Evolutionary conservation across 1,140 invertebrate genomes (phyloP).

Genomic region (Nasonia giraulti): DNA sequence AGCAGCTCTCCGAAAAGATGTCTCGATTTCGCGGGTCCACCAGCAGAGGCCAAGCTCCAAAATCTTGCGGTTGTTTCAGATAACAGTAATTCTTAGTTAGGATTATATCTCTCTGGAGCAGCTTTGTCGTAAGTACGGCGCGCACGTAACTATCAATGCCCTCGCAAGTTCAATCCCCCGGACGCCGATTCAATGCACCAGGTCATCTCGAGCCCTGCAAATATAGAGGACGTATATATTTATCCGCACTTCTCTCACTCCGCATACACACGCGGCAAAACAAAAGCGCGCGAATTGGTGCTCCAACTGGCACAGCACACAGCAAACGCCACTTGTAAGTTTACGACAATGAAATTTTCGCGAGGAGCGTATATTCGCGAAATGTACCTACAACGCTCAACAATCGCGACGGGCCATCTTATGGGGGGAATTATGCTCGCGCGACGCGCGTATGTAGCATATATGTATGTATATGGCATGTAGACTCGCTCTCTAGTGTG

Average conservation of each 20-base stretch:
- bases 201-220: neutral
- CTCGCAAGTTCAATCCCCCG: neutral
- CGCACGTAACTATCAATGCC: neutral
- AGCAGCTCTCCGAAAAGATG: neutral
- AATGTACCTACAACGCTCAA: neutral
- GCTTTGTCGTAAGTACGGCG: neutral
- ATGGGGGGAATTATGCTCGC: neutral
- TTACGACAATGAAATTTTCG: neutral
- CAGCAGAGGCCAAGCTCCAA: neutral
- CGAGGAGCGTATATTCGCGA: neutral
- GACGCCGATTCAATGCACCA: neutral
- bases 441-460: neutral
- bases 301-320: too few relatives aligned
- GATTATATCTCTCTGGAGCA: neutral
- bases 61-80: too few relatives aligned
- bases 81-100: too few relatives aligned
- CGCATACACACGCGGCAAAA: neutral
- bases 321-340: neutral
- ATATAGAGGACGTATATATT: neutral
- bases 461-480: neutral
- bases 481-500: constrained; percentile 10
- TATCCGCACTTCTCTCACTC: neutral
- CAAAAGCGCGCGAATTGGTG: neutral
- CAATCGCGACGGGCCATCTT: constrained; percentile 10
- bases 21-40: neutral